Base-by-base conservation (phyloP, 2,888 invertebrate genomes). In the Caenorhabditis becei region DNA sequence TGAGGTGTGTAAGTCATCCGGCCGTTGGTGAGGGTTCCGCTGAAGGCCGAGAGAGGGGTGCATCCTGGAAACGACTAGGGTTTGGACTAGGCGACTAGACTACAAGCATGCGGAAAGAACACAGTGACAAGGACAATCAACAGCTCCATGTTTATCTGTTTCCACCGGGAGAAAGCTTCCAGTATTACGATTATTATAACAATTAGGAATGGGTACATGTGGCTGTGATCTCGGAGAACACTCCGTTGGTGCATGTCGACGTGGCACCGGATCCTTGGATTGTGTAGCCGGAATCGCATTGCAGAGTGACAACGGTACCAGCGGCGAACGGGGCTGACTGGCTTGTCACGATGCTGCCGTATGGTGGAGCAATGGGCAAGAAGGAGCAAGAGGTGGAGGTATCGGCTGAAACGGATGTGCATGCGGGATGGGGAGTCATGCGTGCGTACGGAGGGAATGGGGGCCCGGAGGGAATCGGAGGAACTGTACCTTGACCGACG, bases 1-100 rank as follows among this genome's bases (percentile, higher is more conserved):
- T 75, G 14, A 1, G 84, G 84, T n/a, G 71, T 63, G 62, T 82
- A 84, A 10, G 72, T 66, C 66, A 82, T 80, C 20, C 61, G 65
- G 11, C 84, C 84, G 66, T 80, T 78, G 23, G 79, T 70, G 16
- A 84, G 35, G 1, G 78, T 71, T 35, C 80, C 79, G n/a, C 49
- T 49, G 20, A 84, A 49, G 37, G 77, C 74, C 7, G 63, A 44
- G 24, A 84, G 61, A 16, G 84, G 84, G 11, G 72, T 54, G 70
- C 84, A 84, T 56, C 84, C 84, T 71, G 70, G 62, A 72, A 79
- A 35, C 8, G 20, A 26, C 14, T 69, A 49, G 23, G 28, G 32
- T 70, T 41, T 47, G 47, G 35, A 44, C 32, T 49, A 47, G n/a
- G 18, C 62, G 32, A 37, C 51, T 51, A 28, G n/a, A 59, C 37